Conservation (phyloP, 1,140 invertebrate species). For the Musca domestica region DNA sequence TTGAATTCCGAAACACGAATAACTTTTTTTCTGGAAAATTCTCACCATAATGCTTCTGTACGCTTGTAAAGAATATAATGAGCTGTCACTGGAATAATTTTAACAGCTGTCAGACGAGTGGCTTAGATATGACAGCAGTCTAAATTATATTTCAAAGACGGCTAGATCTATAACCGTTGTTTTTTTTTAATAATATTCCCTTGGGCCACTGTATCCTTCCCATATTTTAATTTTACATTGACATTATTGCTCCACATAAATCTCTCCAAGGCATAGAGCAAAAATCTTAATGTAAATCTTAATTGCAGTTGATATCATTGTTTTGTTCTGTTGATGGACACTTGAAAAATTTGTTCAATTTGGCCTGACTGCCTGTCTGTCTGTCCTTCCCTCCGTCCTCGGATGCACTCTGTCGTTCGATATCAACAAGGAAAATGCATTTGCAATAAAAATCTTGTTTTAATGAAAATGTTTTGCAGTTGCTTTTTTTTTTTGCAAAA, state of each 20-base stretch:
- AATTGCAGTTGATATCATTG: not conserved
- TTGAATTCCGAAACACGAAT: no score
- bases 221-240: not conserved
- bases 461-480: not conserved
- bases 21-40: no score
- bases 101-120: no score
- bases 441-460: not conserved
- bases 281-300: conserved; percentile 15
- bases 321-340: conserved; percentile 1
- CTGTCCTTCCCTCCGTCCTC: not conserved
- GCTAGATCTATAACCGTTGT: not conserved
- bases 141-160: no score
- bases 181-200: not conserved
- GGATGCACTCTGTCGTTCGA: not conserved
- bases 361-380: no score
- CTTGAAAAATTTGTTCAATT: not conserved
- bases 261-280: no score
- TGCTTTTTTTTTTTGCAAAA: no score
- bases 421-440: not conserved
- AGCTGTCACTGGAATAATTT: no score
- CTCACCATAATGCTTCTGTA: no score
- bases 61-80: no score
- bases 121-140: no score
- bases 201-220: not conserved
- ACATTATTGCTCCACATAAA: no score